Conservation (phyloP, 2,113 vertebrate genomes). For the Ochotona curzoniae region DNA sequence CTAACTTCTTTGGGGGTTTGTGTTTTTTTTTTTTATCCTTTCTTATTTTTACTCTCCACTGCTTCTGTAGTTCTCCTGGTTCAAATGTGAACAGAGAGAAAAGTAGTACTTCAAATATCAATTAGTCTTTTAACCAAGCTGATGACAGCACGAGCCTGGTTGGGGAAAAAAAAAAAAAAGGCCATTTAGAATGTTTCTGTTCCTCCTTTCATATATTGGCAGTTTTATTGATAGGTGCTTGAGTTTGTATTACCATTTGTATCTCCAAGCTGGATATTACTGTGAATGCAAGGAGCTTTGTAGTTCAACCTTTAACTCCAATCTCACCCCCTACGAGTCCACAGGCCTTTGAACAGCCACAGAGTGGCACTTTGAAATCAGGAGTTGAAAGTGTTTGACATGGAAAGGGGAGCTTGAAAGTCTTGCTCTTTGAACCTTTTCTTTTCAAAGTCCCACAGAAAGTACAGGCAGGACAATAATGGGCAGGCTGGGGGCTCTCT, state of each 20-base stretch:
- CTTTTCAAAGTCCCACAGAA: constrained; percentile 88
- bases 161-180: constrained; percentile 48
- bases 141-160: constrained; percentile 54
- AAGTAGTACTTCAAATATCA: constrained; percentile 80
- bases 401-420: constrained; percentile 92
- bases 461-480: constrained; percentile 88
- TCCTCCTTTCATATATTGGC: constrained; percentile 76
- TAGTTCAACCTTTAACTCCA: constrained; percentile 92
- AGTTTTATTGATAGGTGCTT: constrained; percentile 85
- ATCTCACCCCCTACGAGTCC: constrained; percentile 87
- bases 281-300: constrained; percentile 88
- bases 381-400: constrained; percentile 93
- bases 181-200: constrained; percentile 75
- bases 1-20: constrained; percentile 89
- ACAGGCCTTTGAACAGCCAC: constrained; percentile 92
- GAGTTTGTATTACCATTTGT: constrained; percentile 84
- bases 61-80: constrained; percentile 42
- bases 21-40: constrained; percentile 32
- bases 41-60: not conserved
- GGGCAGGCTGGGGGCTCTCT: constrained; percentile 81
- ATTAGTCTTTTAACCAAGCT: constrained; percentile 80
- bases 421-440: constrained; percentile 93
- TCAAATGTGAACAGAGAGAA: constrained; percentile 68
- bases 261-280: constrained; percentile 85
- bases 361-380: constrained; percentile 94